phyloP scores from a whole-genome alignment of 2,797 vertebrate species.

The Xyrichtys novacula region DNA sequence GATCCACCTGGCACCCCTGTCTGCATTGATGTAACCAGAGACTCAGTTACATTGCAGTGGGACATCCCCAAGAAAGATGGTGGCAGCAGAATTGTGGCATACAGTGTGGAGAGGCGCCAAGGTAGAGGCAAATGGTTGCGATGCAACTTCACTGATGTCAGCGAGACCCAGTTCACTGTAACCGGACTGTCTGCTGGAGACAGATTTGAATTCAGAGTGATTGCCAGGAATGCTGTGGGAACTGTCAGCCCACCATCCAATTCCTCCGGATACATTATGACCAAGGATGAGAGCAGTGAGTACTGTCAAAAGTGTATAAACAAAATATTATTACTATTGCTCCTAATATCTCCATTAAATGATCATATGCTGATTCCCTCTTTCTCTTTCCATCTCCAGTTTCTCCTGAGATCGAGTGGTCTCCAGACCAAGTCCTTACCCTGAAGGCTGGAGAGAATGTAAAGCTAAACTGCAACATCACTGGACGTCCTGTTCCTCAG shows the following conservation, averaged over 20 bases:
- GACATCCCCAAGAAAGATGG: constrained; percentile 93
- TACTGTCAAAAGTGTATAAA: constrained; percentile 12
- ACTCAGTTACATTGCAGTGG: constrained; percentile 97
- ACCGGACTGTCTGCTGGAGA: constrained; percentile 94
- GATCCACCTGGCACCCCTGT: constrained; percentile 97
- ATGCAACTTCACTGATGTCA: constrained; percentile 97
- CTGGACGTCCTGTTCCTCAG: constrained; percentile 94
- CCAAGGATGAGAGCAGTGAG: constrained; percentile 96
- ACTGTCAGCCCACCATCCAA: constrained; percentile 98
- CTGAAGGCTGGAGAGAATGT: constrained; percentile 95
- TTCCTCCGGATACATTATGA: constrained; percentile 97
- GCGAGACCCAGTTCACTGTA: constrained; percentile 95
- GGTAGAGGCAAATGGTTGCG: constrained; percentile 93
- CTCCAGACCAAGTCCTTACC: constrained; percentile 89
- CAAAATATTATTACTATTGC: not conserved
- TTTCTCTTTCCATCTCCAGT: constrained; percentile 79
- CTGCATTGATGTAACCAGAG: constrained; percentile 97
- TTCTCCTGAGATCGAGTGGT: constrained; percentile 93
- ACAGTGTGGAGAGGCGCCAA: constrained; percentile 96
- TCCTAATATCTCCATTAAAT: not conserved
- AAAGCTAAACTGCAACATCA: constrained; percentile 90
- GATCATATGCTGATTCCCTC: not conserved
- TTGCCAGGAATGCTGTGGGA: constrained; percentile 97
- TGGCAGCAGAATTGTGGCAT: constrained; percentile 96
- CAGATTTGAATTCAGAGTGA: constrained; percentile 96